Conservation (phyloP, 2,113 vertebrate genomes). For the Hiodon tergisus region DNA sequence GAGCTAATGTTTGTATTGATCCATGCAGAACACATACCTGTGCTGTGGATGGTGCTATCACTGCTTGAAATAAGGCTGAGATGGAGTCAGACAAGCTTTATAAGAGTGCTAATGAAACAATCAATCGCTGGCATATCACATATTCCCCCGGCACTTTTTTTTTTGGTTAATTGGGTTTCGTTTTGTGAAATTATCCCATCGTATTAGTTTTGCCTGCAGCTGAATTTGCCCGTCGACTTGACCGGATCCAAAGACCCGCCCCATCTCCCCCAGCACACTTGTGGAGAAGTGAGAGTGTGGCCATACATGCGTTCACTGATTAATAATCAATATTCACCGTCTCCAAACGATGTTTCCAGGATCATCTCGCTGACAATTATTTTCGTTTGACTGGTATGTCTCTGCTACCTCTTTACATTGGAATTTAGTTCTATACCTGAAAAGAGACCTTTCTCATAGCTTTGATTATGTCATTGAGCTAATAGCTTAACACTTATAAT, state of each 20-base stretch:
- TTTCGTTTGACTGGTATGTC: too few relatives aligned
- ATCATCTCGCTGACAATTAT: too few relatives aligned
- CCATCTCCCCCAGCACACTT: too few relatives aligned
- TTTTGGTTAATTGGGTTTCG: slow-evolving; percentile 37
- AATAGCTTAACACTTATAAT: too few relatives aligned
- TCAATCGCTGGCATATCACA: slow-evolving; percentile 30
- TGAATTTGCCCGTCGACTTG: not conserved
- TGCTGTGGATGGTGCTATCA: not conserved
- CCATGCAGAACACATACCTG: not conserved
- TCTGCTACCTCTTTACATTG: too few relatives aligned
- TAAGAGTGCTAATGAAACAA: slow-evolving; percentile 40
- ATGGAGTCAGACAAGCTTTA: slow-evolving; percentile 29
- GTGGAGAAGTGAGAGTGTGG: too few relatives aligned
- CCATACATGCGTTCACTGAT: too few relatives aligned
- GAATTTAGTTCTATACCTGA: too few relatives aligned
- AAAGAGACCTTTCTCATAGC: too few relatives aligned
- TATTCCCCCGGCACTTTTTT: slow-evolving; percentile 27
- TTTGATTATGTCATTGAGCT: too few relatives aligned
- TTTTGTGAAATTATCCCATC: slow-evolving; percentile 36
- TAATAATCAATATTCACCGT: too few relatives aligned
- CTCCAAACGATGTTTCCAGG: too few relatives aligned
- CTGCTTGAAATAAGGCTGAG: slow-evolving; percentile 20
- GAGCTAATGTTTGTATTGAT: slow-evolving; percentile 22
- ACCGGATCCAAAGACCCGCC: slow-evolving; percentile 11
- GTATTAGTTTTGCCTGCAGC: slow-evolving; percentile 29